Base-by-base conservation (phyloP, 92 coral and sea anemone genomes). In the Heteractis magnifica region DNA sequence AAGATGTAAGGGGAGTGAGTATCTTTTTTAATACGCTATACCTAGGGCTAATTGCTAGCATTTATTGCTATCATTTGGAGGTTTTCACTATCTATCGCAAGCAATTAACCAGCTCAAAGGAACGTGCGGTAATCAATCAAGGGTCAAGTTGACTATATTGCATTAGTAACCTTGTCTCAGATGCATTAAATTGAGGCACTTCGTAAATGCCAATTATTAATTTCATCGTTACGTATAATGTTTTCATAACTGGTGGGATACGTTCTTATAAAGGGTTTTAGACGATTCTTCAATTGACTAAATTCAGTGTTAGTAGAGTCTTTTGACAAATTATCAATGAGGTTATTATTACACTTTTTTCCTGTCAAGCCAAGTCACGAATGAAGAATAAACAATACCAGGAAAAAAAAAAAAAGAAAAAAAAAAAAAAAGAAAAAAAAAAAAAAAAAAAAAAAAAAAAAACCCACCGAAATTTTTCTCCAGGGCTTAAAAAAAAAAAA, bases 201-300 rank as follows among this genome's bases (percentile, higher is more conserved):
- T 68, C 49, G 9, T 68, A 10, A 68, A 68, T 20, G 73, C 73
- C 1, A 68, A 68, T 68, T 68, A 68, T 9, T 68, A 6, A 1
- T 68, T 65, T 10, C 10, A 68, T 68, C 73, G 49, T 68, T 19
- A 26, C 73, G 50, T 68, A 23, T 68, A 8, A 68, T 68, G 73
- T 20, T 68, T 68, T 68, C 73, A 68, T 20, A 68, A 68, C 73
- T 68, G 73, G 73, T 20, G 73, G 73, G 73, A 10, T 20, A 68
- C 3, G 73, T 68, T 68, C 21, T 21, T 21, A 68, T 68, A 14
- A 68, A 68, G 49, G 8, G 49, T 13, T 68, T 68, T 48, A 68
- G 10, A 20, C 23, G 44, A 68, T 41, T 18, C 73, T 26, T 10
- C 73, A 68, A 26, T 68, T 68, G 18, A 68, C 73, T 68, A 14